Evolutionary conservation across 2,113 vertebrate genomes (phyloP).

Genomic region (Galbula dea): DNA sequence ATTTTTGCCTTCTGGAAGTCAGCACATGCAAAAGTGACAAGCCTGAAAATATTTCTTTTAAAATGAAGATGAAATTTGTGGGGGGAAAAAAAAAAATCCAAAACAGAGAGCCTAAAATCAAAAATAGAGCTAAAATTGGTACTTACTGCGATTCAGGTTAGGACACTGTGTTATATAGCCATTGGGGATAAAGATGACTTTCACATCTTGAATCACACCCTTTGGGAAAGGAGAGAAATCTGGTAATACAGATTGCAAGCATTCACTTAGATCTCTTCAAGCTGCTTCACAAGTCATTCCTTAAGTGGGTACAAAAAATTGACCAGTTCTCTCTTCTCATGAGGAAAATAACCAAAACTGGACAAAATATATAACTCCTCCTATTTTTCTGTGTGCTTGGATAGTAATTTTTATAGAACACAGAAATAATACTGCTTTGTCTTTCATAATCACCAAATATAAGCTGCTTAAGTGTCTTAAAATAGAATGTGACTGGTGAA

Average conservation of each 20-base stretch:
- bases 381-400: not conserved
- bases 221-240: conserved; percentile 72
- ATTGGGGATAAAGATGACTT: conserved; percentile 90
- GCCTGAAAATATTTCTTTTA: not conserved
- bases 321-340: not conserved
- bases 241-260: conserved; percentile 26
- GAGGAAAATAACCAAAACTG: not conserved
- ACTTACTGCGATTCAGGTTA: conserved; percentile 98
- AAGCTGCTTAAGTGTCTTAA: conserved; percentile 14
- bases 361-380: not conserved
- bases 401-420: not conserved
- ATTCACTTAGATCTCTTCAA: not conserved
- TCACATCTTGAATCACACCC: conserved; percentile 94
- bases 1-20: not conserved
- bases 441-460: not conserved
- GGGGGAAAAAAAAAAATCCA: not conserved
- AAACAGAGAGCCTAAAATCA: not conserved
- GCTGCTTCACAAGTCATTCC: not conserved
- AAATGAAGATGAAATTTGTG: not conserved
- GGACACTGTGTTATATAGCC: conserved; percentile 93
- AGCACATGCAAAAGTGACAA: not conserved
- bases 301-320: not conserved
- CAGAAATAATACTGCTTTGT: not conserved
- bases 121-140: not conserved
- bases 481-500: not conserved